Base-by-base conservation (phyloP, 2,797 vertebrate genomes). In the Smutsia gigantea region DNA sequence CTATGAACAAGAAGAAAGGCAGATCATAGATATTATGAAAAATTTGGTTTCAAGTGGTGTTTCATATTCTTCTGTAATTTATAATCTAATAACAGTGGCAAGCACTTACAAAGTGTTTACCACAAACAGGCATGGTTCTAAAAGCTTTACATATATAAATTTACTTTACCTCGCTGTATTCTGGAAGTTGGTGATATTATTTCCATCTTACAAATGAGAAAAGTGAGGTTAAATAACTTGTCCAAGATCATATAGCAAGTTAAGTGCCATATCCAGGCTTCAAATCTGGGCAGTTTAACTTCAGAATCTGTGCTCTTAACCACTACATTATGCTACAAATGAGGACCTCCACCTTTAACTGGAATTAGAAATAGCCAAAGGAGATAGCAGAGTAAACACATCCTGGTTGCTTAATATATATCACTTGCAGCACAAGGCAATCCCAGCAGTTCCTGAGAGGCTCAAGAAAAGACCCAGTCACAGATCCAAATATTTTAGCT, bases 401-500 rank as follows among this genome's bases (percentile, higher is more conserved):
- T n/a, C 63, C 11, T 27, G 7, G 49, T 66, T 11, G 57, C 34
- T 74, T 83, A 25, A 57, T 83, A 39, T 34, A 51, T 39, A 81
- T 89, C 96, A 13, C 69, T 96, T 55, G 61, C 71, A 97, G 79
- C 91, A 90, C 57, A 0, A 1, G 93, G 17, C 37, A 97, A 86
- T 84, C 97, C 97, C 97, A 97, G 93, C 87, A 4, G n/a, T n/a
- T 96, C 97, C 93, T 97, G 91, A 98, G 98, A 96, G 96, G 21
- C 84, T 94, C 94, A 97, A 85, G 97, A 97, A 66, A 2, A 98
- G 97, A 98, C 95, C 93, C 94, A 98, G 97, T 97, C 97, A 88
- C 93, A 96, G 95, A 98, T 97, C 96, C 94, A 92, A 98, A 98
- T 98, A 98, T 98, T 98, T 98, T 78, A 98, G 98, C 98, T 98